phyloP scores from a whole-genome alignment of 2,797 vertebrate genomes.

The Syndactyla subalaris region DNA sequence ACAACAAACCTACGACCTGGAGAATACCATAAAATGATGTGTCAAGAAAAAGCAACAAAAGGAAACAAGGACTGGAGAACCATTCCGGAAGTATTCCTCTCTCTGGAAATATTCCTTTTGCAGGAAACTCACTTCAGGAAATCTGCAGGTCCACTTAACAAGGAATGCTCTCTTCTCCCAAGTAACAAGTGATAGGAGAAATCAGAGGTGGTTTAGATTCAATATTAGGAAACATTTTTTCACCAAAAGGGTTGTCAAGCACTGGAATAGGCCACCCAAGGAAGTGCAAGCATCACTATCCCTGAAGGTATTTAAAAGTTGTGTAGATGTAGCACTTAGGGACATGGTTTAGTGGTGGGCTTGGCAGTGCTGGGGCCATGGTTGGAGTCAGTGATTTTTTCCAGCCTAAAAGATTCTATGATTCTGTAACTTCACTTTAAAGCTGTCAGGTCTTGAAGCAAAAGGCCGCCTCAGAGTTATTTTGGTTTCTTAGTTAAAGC shows the following conservation, averaged over 20 bases:
- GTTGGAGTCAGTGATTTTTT: neutral
- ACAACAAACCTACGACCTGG: constrained; percentile 34
- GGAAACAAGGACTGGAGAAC: neutral
- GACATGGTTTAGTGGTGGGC: neutral
- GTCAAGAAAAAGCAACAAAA: neutral
- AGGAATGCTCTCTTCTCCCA: neutral
- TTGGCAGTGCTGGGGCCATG: neutral
- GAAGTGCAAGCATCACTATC: neutral
- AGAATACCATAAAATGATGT: neutral
- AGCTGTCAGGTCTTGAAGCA: neutral
- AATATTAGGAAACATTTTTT: neutral
- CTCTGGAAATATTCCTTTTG: neutral
- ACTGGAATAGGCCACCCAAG: neutral
- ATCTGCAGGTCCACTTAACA: neutral
- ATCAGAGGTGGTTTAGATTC: neutral
- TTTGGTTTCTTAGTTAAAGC: neutral
- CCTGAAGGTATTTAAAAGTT: neutral
- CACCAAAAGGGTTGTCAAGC: neutral
- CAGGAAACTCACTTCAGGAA: neutral
- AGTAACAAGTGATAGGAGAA: neutral
- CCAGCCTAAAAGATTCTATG: neutral
- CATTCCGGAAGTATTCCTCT: neutral
- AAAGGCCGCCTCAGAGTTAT: neutral
- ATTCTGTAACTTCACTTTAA: neutral
- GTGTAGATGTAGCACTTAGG: neutral